Evolutionary conservation across 2,797 vertebrate genomes (phyloP).

Genomic region (Oceanodroma leucorhoa): DNA sequence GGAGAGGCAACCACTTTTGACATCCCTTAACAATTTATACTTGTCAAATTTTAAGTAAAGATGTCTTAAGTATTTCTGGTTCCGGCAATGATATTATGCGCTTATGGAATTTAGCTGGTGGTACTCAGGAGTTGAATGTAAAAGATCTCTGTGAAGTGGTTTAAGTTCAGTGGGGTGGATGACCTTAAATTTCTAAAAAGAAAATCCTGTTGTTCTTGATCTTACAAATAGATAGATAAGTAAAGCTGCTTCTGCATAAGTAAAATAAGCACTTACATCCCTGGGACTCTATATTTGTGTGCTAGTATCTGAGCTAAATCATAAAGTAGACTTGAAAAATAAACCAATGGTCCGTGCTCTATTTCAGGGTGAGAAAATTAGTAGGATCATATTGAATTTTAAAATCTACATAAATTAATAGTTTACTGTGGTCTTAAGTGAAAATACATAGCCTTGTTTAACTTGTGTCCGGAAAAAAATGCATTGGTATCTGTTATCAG

Average conservation of each 20-base stretch:
- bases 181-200: not conserved
- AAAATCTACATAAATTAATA: not conserved
- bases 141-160: not conserved
- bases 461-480: not conserved
- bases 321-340: not conserved
- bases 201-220: not conserved
- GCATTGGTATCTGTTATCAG: not conserved
- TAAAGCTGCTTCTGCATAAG: not conserved
- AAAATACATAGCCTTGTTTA: not conserved
- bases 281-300: not conserved
- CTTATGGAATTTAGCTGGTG: not conserved
- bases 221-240: not conserved
- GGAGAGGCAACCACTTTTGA: not conserved
- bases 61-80: not conserved
- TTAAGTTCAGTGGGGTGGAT: not conserved
- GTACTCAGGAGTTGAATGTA: not conserved
- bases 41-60: not conserved
- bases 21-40: not conserved
- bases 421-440: not conserved
- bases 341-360: rapidly evolving
- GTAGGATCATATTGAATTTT: not conserved
- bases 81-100: rapidly evolving
- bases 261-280: not conserved
- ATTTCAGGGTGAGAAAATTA: not conserved
- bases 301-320: not conserved